Evolutionary conservation across 2,113 vertebrate genomes (phyloP).

Genomic region (Climacteris rufus): DNA sequence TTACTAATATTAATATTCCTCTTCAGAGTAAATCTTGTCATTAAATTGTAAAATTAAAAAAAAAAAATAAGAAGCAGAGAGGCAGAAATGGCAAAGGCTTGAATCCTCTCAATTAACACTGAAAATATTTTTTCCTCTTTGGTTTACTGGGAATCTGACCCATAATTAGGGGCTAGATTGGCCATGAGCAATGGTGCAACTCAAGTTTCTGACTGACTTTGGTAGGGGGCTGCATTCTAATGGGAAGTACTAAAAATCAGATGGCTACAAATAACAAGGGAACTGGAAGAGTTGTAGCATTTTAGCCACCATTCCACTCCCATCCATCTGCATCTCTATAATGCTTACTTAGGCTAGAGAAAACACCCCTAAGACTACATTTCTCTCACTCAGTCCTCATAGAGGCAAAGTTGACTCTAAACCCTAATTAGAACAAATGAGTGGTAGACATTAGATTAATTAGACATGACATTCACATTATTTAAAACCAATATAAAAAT

Average conservation of each 20-base stretch:
- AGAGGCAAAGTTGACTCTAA: slow-evolving; percentile 49
- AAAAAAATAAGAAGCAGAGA: neutral
- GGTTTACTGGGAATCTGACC: neutral
- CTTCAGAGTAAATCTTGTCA: neutral
- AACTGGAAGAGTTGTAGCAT: neutral
- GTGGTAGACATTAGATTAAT: slow-evolving; percentile 53
- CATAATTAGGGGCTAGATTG: neutral
- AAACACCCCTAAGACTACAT: neutral
- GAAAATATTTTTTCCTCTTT: neutral
- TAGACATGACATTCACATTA: slow-evolving; percentile 58
- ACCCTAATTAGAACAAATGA: slow-evolving; percentile 65
- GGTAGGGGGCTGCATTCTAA: neutral
- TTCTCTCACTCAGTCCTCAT: slow-evolving; percentile 28
- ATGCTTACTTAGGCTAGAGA: neutral
- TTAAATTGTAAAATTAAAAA: neutral
- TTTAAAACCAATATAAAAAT: slow-evolving; percentile 60
- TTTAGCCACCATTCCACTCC: neutral
- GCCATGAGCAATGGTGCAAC: neutral
- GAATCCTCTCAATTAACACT: neutral
- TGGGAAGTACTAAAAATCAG: neutral
- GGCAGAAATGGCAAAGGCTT: neutral
- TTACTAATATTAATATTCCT: neutral
- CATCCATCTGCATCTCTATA: neutral
- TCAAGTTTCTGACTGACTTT: neutral
- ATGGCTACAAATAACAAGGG: neutral